A percentile compares a stretch with the other conserved stretches of the same genome.
Evolutionary conservation across 1,140 invertebrate genomes (phyloP).

Genomic region (Ladona fulva): DNA sequence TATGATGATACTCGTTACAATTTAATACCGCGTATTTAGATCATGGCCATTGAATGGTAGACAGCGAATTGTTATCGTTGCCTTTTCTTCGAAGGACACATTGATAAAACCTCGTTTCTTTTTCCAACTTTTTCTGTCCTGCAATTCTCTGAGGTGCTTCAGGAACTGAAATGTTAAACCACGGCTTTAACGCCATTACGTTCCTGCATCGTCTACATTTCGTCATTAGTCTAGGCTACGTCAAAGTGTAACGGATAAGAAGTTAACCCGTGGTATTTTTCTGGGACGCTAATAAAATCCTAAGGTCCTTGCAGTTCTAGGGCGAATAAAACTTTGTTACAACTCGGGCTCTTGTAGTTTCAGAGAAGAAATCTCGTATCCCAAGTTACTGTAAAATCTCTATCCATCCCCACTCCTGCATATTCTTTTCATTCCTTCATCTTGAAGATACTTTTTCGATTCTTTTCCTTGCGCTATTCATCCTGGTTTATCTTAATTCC

Average conservation of each 20-base stretch:
- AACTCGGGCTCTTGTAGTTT: not conserved
- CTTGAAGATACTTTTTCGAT: not conserved
- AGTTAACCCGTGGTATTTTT: not conserved
- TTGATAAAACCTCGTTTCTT: too few species aligned
- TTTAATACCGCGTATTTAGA: too few species aligned
- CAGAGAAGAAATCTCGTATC: not conserved
- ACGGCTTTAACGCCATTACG: too few species aligned
- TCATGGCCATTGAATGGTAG: too few species aligned
- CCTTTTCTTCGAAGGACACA: too few species aligned
- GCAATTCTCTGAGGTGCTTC: too few species aligned
- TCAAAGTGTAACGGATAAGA: not conserved
- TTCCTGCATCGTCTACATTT: not conserved
- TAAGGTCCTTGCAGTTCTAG: not conserved
- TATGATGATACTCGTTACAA: too few species aligned
- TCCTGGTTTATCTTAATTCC: too few species aligned
- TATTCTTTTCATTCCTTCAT: not conserved
- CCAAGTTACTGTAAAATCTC: not conserved
- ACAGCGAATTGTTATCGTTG: too few species aligned
- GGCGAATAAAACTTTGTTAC: constrained; percentile 5
- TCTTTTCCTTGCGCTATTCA: too few species aligned
- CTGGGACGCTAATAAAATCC: not conserved
- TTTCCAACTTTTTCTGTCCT: too few species aligned
- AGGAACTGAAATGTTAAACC: too few species aligned
- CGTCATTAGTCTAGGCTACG: not conserved
- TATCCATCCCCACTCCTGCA: not conserved